Evolutionary conservation across 2,888 invertebrate genomes (phyloP), one percentile per base, ranked within the genome.

Genomic region (Drosophila hamatofila): DNA sequence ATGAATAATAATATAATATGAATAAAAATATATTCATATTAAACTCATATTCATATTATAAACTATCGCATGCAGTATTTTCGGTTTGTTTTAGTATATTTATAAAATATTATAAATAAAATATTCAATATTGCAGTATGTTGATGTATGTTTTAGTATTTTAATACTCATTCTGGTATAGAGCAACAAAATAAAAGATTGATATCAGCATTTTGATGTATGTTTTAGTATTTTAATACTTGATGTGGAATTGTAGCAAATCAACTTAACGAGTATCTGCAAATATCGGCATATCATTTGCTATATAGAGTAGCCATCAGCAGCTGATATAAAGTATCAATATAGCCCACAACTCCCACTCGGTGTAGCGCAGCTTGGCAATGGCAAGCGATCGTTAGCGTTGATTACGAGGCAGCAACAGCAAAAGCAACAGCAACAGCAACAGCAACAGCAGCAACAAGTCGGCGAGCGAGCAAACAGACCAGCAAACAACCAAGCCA

Each of bases 321-420:
- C 48, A 9, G 12, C 18, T 18, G 27, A 18, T 6, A n/a, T 48
- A 18, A 0, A 6, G 18, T 11, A 7, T n/a, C 12, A 35, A 78
- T 52, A 54, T 56, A 21, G 11, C 60, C 59, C 18, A 7, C 54
- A 35, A 60, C 78, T 59, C 65, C 80, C 64, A 74, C 65, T 57
- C 54, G 41, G 46, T 58, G 74, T 77, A 80, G 79, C 59, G 80
- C 65, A 79, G 59, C 39, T 55, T 78, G 78, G 78, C 77, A 78
- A 76, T 76, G 78, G 64, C 76, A 79, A 76, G 76, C 77, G 79
- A 79, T 79, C 79, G 80, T 80, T 80, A 79, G 70, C 76, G 76
- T 63, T 79, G 79, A 79, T 79, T 76, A 79, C 77, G 70, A 72
- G 75, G 54, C 75, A 75, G 41, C 75, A 70, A 25, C 60, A 62